A percentile compares a stretch with the other conserved stretches of the same genome.
Evolutionary conservation across 2,888 invertebrate species (phyloP).

Genomic region (Tetragonisca angustula): DNA sequence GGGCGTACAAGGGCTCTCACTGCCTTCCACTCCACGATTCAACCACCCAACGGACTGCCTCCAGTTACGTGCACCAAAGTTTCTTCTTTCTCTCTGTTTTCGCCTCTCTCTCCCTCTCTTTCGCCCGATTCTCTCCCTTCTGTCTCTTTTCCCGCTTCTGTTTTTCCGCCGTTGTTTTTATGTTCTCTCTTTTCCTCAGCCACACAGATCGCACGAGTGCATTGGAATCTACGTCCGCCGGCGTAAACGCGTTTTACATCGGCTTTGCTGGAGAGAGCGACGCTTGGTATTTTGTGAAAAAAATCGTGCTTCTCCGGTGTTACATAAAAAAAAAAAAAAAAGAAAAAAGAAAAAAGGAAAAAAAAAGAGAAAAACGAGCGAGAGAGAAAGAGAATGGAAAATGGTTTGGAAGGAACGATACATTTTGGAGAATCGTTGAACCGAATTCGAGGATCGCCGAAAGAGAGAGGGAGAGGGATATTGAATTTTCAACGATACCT

Average conservation of each 20-base stretch:
- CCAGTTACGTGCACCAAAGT: constrained; percentile 70
- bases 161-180: constrained; percentile 15
- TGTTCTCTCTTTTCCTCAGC: background rate
- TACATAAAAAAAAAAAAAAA: background rate
- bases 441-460: background rate
- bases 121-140: background rate
- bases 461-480: background rate
- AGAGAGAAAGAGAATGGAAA: background rate
- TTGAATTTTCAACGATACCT: background rate
- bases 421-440: background rate
- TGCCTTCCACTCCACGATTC: constrained; percentile 79
- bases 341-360: background rate
- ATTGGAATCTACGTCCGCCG: constrained; percentile 42
- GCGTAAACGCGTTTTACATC: constrained; percentile 42
- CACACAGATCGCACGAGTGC: constrained; percentile 32
- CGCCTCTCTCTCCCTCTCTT: background rate
- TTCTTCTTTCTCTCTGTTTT: constrained; percentile 53
- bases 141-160: background rate
- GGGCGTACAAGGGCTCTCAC: constrained; percentile 78
- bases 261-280: background rate
- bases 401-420: background rate
- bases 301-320: background rate
- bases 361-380: background rate
- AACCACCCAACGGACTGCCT: constrained; percentile 78
- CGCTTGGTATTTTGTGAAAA: constrained; percentile 1